A percentile compares a stretch with the other conserved stretches of the same genome.
Evolutionary conservation across 2,113 vertebrate species (phyloP).

Genomic region (Pachyramphus minor): DNA sequence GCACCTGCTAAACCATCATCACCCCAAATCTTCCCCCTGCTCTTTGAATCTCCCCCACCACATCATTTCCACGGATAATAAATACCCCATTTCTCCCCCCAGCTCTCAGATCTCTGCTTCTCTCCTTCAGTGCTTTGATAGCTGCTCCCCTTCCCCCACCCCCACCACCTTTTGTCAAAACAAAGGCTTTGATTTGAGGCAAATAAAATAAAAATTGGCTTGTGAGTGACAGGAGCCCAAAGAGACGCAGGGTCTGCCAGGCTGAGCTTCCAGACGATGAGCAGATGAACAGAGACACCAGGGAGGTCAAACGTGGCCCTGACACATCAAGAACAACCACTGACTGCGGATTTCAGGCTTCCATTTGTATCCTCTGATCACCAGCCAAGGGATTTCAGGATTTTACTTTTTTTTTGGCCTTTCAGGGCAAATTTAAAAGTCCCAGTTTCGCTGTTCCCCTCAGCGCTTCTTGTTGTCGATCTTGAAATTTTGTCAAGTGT

Average conservation of each 20-base stretch:
- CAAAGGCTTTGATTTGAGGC: background rate
- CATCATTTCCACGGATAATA: background rate
- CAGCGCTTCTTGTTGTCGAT: fast-evolving
- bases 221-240: conserved; percentile 5
- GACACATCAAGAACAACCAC: fast-evolving
- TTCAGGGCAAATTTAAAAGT: background rate
- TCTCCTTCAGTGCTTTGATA: background rate
- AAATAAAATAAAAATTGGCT: background rate
- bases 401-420: background rate
- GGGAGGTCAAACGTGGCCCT: background rate
- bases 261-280: background rate
- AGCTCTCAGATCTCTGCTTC: background rate
- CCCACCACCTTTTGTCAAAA: background rate
- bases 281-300: background rate
- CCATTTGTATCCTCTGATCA: background rate
- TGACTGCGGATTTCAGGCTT: background rate
- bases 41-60: background rate
- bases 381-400: background rate
- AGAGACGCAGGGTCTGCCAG: background rate
- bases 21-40: background rate
- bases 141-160: background rate
- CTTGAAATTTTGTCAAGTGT: background rate
- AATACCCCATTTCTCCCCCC: background rate
- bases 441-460: background rate
- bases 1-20: background rate